Percentiles rank a stretch among this genome's conserved stretches.
Evolutionary conservation across 2,797 vertebrate species (phyloP).

Genomic region (Peromyscus eremicus): DNA sequence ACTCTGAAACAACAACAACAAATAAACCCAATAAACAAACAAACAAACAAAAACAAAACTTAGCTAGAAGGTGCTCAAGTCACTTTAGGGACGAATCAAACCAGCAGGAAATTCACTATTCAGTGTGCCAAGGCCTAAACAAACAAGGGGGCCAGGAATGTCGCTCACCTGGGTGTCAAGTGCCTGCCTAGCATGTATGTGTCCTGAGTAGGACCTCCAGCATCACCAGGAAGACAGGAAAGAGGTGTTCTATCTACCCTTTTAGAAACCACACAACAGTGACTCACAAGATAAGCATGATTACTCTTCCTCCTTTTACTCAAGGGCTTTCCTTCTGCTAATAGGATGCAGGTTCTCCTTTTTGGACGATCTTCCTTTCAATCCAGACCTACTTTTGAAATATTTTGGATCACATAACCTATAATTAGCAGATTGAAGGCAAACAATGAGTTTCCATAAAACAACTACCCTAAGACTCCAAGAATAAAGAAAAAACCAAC

Average conservation of each 20-base stretch:
- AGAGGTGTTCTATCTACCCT: neutral
- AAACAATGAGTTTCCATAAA: neutral
- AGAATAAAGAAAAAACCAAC: neutral
- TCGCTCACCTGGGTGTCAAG: neutral
- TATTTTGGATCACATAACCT: neutral
- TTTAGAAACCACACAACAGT: neutral
- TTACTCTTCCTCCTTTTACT: neutral
- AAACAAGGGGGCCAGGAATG: neutral
- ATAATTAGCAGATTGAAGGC: neutral
- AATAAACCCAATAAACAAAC: too few relatives aligned
- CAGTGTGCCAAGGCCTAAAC: neutral
- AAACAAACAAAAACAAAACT: neutral
- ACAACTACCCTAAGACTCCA: neutral
- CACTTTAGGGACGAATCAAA: neutral
- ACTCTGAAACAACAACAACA: too few relatives aligned
- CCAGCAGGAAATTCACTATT: neutral
- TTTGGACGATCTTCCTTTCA: neutral
- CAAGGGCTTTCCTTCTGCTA: neutral
- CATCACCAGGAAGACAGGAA: neutral
- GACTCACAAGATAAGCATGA: neutral
- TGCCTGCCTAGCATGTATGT: neutral
- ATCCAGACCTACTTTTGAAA: slow-evolving; percentile 6
- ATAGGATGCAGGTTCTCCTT: neutral
- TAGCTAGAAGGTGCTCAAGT: neutral
- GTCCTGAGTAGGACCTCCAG: neutral